Percentiles rank a stretch among this genome's conserved stretches.
Conservation (phyloP, 2,797 vertebrate species). For the Xenentodon cancila region DNA sequence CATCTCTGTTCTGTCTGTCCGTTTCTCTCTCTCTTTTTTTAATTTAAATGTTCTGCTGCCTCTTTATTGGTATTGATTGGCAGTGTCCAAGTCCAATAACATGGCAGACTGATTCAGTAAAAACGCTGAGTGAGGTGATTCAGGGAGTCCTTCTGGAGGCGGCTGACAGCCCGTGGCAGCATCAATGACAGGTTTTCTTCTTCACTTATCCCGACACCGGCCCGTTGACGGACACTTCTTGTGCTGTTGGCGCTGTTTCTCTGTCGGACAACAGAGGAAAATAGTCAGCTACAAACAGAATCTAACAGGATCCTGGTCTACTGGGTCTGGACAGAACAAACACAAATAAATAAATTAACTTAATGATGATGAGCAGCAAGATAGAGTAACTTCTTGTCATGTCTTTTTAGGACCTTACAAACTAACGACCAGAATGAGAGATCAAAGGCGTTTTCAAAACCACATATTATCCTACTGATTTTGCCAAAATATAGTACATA, state of each 20-base stretch:
- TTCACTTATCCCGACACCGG: conserved; percentile 74
- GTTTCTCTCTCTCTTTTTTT: conserved; percentile 16
- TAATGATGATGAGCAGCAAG: too few relatives aligned
- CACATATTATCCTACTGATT: too few relatives aligned
- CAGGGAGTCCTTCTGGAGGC: conserved; percentile 65
- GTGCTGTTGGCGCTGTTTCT: conserved; percentile 63
- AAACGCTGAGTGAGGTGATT: conserved; percentile 78
- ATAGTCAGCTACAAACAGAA: background rate
- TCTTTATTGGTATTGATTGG: conserved; percentile 78
- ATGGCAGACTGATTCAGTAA: conserved; percentile 80
- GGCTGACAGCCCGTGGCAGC: conserved; percentile 57
- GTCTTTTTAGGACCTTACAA: too few relatives aligned
- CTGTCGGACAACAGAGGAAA: conserved; percentile 50
- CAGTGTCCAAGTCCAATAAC: conserved; percentile 84
- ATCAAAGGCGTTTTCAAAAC: too few relatives aligned
- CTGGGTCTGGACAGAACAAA: too few relatives aligned
- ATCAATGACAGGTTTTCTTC: conserved; percentile 25
- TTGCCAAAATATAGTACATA: too few relatives aligned
- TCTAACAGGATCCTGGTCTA: too few relatives aligned
- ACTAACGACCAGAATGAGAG: too few relatives aligned
- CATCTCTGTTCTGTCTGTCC: conserved; percentile 59
- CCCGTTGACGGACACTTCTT: conserved; percentile 81
- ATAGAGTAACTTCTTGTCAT: too few relatives aligned
- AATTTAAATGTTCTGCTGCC: conserved; percentile 55
- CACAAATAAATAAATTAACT: too few relatives aligned